Base-by-base conservation (phyloP, 2,113 vertebrate genomes). In the Sturnira hondurensis region DNA sequence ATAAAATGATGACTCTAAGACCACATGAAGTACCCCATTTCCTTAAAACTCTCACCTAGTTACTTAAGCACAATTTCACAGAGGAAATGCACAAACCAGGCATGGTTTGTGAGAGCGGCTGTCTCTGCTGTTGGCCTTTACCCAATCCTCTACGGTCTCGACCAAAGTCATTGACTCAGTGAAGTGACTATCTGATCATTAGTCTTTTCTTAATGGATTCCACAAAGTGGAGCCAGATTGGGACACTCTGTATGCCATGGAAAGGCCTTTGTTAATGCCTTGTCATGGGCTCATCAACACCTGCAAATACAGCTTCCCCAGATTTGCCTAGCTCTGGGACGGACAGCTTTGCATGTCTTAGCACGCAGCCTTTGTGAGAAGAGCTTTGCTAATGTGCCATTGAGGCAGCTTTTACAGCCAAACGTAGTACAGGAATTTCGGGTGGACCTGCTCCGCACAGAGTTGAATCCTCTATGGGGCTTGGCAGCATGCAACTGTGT, bases 161-260 rank as follows among this genome's bases (percentile, higher is more conserved):
- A 14, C 26, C 28, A 24, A 56, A 95, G 38, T 45, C 33, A 50
- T 14, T 52, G 54, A 65, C 63, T 89, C 50, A 76, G 26, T 47
- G 19, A 94, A 68, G 36, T 41, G 86, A 17, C 2, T 14, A 17
- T 83, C 16, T 70, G 10, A 58, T 12, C 36, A 15, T 50, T 41
- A 50, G 36, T 52, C 20, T 58, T 67, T 82, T 43, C 87, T 70
- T 45, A 58, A 47, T 74, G n/a, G 63, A 82, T 56, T 61, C 63
- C 71, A 56, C 36, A 68, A 74, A 90, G n/a, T 52, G 31, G 15
- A 19, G 31, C 9, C 47, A 63, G 47, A 73, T 0, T 17, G 17
- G 68, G 28, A 26, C 41, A 28, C 0, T 19, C 6, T 5, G 19
- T 9, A 0, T 24, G 5, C 24, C 31, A n/a, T 0, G 31, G 1